Evolutionary conservation across 2,113 vertebrate species (phyloP).

Genomic region (Hucho hucho): DNA sequence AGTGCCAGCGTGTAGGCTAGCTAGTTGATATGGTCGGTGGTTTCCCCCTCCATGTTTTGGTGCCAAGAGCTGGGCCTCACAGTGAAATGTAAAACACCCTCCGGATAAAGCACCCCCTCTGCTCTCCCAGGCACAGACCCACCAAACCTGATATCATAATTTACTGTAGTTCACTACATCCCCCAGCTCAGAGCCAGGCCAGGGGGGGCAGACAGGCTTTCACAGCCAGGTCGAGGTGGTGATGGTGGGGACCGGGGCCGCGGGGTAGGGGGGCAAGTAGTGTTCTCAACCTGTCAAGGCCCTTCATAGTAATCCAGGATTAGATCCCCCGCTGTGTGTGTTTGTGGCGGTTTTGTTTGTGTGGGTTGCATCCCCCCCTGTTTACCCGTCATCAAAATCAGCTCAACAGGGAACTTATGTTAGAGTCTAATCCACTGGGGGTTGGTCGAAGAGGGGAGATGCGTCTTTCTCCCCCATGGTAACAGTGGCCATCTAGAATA

Average conservation of each 20-base stretch:
- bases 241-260: background rate
- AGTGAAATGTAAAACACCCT: conserved; percentile 11
- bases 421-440: conserved; percentile 14
- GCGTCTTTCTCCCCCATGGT: conserved; percentile 9
- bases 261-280: background rate
- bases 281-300: conserved; percentile 31
- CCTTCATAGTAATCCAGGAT: conserved; percentile 37
- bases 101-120: conserved; percentile 7
- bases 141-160: conserved; percentile 38
- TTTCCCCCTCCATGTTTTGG: background rate
- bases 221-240: conserved; percentile 25
- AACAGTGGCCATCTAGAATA: background rate
- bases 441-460: background rate
- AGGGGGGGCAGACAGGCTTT: conserved; percentile 16
- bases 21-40: background rate
- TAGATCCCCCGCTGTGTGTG: conserved; percentile 17
- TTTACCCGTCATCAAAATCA: conserved; percentile 23
- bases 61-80: conserved; percentile 13
- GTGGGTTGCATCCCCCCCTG: conserved; percentile 13
- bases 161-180: conserved; percentile 31
- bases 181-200: background rate
- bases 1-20: background rate
- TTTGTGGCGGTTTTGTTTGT: conserved; percentile 28
- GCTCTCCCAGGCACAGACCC: conserved; percentile 3
- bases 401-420: conserved; percentile 18